Percentiles rank a stretch among this genome's conserved stretches.
phyloP scores from a whole-genome alignment of 2,797 vertebrate species.

The Leptatherina wallacei region DNA sequence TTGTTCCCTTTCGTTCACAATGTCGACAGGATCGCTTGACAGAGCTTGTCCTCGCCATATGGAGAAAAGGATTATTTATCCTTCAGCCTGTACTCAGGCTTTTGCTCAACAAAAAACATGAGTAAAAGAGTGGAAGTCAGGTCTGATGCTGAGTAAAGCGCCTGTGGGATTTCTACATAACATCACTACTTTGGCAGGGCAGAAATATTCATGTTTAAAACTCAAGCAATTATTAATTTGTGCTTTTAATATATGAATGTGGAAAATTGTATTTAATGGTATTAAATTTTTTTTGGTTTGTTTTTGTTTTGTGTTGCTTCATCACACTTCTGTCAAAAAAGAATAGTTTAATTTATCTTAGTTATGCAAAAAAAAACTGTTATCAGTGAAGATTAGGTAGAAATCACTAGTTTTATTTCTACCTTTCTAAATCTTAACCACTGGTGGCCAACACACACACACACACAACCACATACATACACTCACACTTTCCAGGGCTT shows the following conservation, averaged over 20 bases:
- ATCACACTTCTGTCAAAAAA: not conserved
- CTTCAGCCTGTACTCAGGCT: constrained; percentile 71
- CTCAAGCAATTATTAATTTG: not conserved
- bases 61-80: constrained; percentile 83
- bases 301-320: not conserved
- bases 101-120: constrained; percentile 50
- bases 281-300: too few relatives aligned
- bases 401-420: constrained; percentile 61
- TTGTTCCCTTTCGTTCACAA: constrained; percentile 93
- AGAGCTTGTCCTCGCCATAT: constrained; percentile 92
- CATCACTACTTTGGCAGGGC: not conserved
- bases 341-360: not conserved
- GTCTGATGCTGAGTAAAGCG: constrained; percentile 23
- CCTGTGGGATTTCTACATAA: constrained; percentile 24
- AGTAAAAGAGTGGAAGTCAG: constrained; percentile 48
- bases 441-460: constrained; percentile 42
- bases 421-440: constrained; percentile 36
- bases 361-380: constrained; percentile 9
- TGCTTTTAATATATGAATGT: not conserved
- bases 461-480: constrained; percentile 21
- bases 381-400: constrained; percentile 36
- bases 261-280: not conserved
- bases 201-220: not conserved
- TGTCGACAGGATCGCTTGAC: constrained; percentile 93
- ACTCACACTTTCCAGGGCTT: constrained; percentile 59